phyloP scores from a whole-genome alignment of 2,888 invertebrate genomes.

The Abrostola triplasia region DNA sequence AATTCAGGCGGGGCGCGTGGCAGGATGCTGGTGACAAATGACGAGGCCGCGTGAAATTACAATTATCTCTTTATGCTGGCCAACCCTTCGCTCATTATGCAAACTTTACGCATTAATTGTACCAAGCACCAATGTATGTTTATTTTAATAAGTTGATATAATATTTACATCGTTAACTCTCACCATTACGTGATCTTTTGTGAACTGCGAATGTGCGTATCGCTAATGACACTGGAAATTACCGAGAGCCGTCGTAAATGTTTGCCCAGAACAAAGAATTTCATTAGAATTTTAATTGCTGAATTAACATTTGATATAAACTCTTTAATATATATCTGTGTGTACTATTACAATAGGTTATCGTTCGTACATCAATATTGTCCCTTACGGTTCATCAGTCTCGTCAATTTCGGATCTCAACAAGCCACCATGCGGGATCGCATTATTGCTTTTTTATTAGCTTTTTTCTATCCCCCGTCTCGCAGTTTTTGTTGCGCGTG shows the following conservation, averaged over 20 bases:
- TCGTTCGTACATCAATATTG: slow-evolving; percentile 49
- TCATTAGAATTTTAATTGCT: slow-evolving; percentile 22
- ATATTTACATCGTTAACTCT: slow-evolving; percentile 26
- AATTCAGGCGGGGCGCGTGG: slow-evolving; percentile 82
- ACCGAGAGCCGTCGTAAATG: slow-evolving; percentile 14
- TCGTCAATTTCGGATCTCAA: slow-evolving; percentile 84
- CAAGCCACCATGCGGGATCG: slow-evolving; percentile 87
- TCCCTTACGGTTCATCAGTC: slow-evolving; percentile 82
- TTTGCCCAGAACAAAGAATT: slow-evolving; percentile 24
- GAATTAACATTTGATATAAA: slow-evolving; percentile 13
- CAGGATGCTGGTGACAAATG: slow-evolving; percentile 88
- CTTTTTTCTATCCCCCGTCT: slow-evolving; percentile 80
- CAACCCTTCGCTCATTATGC: slow-evolving; percentile 84
- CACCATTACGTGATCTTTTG: slow-evolving; percentile 44
- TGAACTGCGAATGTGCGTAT: slow-evolving; percentile 38
- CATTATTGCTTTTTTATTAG: slow-evolving; percentile 88
- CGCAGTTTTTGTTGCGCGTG: slow-evolving; percentile 82
- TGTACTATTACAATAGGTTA: slow-evolving; percentile 40
- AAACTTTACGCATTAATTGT: slow-evolving; percentile 77
- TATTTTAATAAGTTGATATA: slow-evolving; percentile 35
- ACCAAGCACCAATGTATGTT: slow-evolving; percentile 53
- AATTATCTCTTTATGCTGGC: slow-evolving; percentile 80
- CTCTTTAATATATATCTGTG: slow-evolving; percentile 11
- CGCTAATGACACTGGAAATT: slow-evolving; percentile 25
- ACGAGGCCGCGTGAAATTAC: slow-evolving; percentile 85